Conservation (phyloP, 23 tunicate genomes). For the Corella eumyota region DNA sequence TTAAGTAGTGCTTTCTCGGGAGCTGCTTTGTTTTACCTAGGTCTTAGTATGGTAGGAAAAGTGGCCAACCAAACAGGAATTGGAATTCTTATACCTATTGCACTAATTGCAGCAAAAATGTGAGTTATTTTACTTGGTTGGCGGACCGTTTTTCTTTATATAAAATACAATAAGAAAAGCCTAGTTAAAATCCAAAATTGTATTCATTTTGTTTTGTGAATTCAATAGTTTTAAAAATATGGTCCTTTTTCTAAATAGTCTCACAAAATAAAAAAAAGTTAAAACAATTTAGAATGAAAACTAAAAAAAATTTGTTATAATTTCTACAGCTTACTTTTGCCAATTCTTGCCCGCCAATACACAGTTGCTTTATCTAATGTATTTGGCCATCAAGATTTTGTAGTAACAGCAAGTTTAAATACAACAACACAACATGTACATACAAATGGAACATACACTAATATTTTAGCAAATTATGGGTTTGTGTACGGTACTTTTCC, state of each 20-base stretch:
- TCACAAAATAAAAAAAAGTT: no score
- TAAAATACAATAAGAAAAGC: not conserved
- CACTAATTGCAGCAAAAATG: slow-evolving; percentile 72
- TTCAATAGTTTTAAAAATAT: not conserved
- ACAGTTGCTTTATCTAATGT: no score
- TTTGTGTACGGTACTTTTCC: slow-evolving; percentile 91
- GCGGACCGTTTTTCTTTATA: no score
- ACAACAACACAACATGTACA: no score
- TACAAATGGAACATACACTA: slow-evolving; percentile 24
- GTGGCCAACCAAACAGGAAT: slow-evolving; percentile 48
- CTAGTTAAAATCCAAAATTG: no score
- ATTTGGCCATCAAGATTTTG: no score
- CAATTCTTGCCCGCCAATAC: no score
- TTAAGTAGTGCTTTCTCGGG: slow-evolving; percentile 65
- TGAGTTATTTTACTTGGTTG: slow-evolving; percentile 9
- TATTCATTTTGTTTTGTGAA: not conserved
- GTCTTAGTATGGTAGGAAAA: slow-evolving; percentile 83
- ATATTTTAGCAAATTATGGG: slow-evolving; percentile 39
- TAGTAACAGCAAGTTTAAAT: no score
- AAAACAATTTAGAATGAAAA: no score
- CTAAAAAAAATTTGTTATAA: no score
- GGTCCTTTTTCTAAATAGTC: no score
- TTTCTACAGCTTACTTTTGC: no score
- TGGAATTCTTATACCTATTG: slow-evolving; percentile 24
- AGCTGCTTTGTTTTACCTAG: slow-evolving; percentile 80